These are phyloP conservation scores for Carpatolechia fugitivella DNA, from an alignment of 2,888 invertebrate species.

Conservation along the genomic window DNA sequence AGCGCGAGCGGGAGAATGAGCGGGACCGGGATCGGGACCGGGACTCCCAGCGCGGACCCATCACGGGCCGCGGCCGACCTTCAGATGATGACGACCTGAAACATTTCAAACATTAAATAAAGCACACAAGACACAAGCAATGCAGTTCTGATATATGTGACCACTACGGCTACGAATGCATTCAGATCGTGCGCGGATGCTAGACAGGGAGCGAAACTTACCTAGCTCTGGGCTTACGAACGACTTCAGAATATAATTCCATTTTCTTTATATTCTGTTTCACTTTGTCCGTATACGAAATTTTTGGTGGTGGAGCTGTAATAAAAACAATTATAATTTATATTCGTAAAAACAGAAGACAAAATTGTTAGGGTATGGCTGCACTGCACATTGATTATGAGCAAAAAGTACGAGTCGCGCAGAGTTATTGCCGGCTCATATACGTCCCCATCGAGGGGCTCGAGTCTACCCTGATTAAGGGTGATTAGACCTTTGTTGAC, in stretches of 20 bases:
- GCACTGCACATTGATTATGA: too few relatives aligned
- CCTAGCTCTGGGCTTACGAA: conserved; percentile 35
- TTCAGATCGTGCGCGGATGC: background rate
- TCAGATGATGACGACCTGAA: conserved; percentile 41
- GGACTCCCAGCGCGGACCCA: conserved; percentile 44
- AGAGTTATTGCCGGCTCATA: too few relatives aligned
- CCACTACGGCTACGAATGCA: too few relatives aligned
- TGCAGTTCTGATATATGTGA: too few relatives aligned
- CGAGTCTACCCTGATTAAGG: too few relatives aligned
- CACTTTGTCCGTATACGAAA: conserved; percentile 66
- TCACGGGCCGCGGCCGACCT: conserved; percentile 35
- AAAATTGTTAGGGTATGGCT: too few relatives aligned
- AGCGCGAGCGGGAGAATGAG: conserved; percentile 38
- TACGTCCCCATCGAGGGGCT: too few relatives aligned
- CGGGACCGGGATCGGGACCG: conserved; percentile 40
- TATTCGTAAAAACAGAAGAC: too few relatives aligned
- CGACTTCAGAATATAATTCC: conserved; percentile 60
- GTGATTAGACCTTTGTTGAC: too few relatives aligned
- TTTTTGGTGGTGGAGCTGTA: conserved; percentile 42
- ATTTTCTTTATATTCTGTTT: conserved; percentile 62
- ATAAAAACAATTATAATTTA: conserved; percentile 12
- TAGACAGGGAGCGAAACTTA: background rate
- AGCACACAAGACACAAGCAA: too few relatives aligned
- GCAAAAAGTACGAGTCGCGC: too few relatives aligned
- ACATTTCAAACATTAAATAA: too few relatives aligned